phyloP scores from a whole-genome alignment of 2,888 invertebrate genomes.

The Euphydryas editha region DNA sequence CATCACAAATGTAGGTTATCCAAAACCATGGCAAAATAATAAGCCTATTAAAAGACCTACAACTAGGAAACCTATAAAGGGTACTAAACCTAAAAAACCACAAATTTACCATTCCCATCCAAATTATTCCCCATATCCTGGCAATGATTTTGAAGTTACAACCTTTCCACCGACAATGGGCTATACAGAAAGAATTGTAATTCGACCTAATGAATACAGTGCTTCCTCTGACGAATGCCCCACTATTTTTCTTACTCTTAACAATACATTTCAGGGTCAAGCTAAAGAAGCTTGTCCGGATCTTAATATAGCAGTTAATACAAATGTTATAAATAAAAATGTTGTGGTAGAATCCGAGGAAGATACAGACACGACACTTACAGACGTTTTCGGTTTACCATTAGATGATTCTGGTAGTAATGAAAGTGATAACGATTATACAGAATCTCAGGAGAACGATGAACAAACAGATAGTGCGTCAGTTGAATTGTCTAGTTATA shows the following conservation, averaged over 20 bases:
- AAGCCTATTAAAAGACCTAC: conserved; percentile 53
- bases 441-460: conserved; percentile 61
- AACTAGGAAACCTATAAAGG: conserved; percentile 60
- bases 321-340: conserved; percentile 86
- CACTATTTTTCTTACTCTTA: conserved; percentile 82
- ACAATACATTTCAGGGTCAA: conserved; percentile 80
- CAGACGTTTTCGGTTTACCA: conserved; percentile 65
- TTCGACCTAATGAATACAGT: conserved; percentile 76
- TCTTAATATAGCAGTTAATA: conserved; percentile 87
- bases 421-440: conserved; percentile 62
- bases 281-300: conserved; percentile 87
- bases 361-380: conserved; percentile 63
- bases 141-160: conserved; percentile 66
- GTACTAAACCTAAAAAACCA: conserved; percentile 60
- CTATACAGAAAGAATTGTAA: conserved; percentile 75
- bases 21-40: conserved; percentile 49
- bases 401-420: conserved; percentile 65
- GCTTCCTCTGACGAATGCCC: conserved; percentile 79
- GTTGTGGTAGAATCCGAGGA: conserved; percentile 75
- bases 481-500: conserved; percentile 67
- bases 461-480: conserved; percentile 67
- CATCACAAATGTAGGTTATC: conserved; percentile 75
- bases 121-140: conserved; percentile 57
- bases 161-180: conserved; percentile 70
- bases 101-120: conserved; percentile 63